A percentile compares a stretch with the other conserved stretches of the same genome.
These are phyloP conservation scores for Platycercus adscitus DNA, from an alignment of 2,113 vertebrate genomes.

Conservation along the genomic window DNA sequence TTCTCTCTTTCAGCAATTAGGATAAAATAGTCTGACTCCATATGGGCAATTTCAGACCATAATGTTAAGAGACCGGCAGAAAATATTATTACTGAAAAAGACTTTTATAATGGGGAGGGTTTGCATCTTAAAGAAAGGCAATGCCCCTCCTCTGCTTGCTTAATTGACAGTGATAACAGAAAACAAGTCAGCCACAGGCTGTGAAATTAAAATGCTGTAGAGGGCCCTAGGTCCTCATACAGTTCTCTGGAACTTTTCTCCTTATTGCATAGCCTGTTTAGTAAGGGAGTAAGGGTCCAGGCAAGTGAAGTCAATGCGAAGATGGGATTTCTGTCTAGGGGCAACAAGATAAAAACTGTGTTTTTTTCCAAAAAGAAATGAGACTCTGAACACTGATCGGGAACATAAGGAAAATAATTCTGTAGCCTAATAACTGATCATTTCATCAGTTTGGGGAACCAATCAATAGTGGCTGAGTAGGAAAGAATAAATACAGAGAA, in stretches of 20 bases:
- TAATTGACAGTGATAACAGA: not conserved
- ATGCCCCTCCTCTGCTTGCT: not conserved
- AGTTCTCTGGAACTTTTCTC: not conserved
- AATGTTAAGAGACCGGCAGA: not conserved
- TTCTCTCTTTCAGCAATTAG: not conserved
- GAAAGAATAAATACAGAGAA: not conserved
- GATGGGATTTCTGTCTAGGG: not conserved
- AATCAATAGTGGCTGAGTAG: not conserved
- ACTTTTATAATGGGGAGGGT: not conserved
- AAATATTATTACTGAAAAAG: not conserved
- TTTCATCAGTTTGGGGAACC: not conserved
- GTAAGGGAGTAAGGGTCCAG: not conserved
- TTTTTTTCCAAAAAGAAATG: not conserved
- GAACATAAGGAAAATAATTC: not conserved
- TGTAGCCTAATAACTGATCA: not conserved
- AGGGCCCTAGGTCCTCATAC: not conserved
- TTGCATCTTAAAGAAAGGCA: not conserved
- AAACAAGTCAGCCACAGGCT: not conserved
- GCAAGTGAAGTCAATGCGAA: not conserved
- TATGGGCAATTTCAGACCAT: not conserved
- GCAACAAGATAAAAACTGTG: not conserved
- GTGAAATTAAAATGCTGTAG: not conserved
- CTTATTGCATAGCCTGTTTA: not conserved
- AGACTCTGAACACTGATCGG: not conserved
- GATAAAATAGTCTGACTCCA: not conserved